phyloP scores from a whole-genome alignment of 2,797 vertebrate species.

The Microctenopoma lineatum region DNA sequence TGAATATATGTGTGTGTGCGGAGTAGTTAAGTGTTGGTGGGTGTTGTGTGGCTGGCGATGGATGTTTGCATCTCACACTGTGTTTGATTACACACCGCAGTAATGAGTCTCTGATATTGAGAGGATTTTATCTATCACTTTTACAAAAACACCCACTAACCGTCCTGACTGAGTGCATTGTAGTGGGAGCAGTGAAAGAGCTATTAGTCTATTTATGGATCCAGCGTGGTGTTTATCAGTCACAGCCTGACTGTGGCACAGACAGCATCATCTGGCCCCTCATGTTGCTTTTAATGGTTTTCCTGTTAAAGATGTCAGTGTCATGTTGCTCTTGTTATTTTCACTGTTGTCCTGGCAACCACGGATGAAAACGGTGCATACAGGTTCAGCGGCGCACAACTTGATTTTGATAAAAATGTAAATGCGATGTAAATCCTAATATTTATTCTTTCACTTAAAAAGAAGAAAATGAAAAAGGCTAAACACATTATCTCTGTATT shows the following conservation, averaged over 20 bases:
- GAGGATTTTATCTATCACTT: slow-evolving; percentile 74
- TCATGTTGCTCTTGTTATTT: slow-evolving; percentile 76
- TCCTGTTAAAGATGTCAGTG: slow-evolving; percentile 80
- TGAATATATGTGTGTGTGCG: slow-evolving; percentile 79
- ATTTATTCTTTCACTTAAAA: slow-evolving; percentile 84
- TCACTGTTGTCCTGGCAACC: slow-evolving; percentile 65
- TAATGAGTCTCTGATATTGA: slow-evolving; percentile 67
- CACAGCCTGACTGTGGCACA: slow-evolving; percentile 66
- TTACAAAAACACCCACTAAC: slow-evolving; percentile 69
- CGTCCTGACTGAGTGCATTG: slow-evolving; percentile 65
- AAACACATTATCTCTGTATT: slow-evolving; percentile 83
- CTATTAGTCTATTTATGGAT: slow-evolving; percentile 76
- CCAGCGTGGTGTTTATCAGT: slow-evolving; percentile 73
- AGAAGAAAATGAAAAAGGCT: slow-evolving; percentile 78
- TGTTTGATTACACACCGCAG: slow-evolving; percentile 56
- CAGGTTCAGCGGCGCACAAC: slow-evolving; percentile 66
- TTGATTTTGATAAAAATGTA: slow-evolving; percentile 84
- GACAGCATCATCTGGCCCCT: slow-evolving; percentile 77
- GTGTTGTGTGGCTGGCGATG: slow-evolving; percentile 60
- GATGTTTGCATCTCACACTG: slow-evolving; percentile 54
- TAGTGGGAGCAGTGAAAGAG: slow-evolving; percentile 63
- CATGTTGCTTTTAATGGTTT: slow-evolving; percentile 81
- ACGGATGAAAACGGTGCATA: slow-evolving; percentile 39
- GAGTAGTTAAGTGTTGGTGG: slow-evolving; percentile 70
- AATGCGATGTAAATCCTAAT: slow-evolving; percentile 84